phyloP scores from a whole-genome alignment of 2,113 vertebrate genomes.

The Pterocles burchelli region DNA sequence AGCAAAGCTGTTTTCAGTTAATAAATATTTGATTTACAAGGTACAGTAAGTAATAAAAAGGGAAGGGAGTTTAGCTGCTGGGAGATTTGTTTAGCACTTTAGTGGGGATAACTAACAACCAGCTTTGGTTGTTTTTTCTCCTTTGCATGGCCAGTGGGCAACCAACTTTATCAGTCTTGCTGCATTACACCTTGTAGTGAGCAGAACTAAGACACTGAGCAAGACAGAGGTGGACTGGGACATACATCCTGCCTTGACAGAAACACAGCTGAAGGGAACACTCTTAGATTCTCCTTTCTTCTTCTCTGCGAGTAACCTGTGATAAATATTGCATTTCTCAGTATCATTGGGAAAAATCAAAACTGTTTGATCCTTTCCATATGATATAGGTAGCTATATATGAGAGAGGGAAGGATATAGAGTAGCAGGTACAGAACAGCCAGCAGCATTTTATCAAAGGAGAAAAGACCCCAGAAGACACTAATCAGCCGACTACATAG shows the following conservation, averaged over 20 bases:
- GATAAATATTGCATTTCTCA: slow-evolving; percentile 83
- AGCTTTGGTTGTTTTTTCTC: slow-evolving; percentile 60
- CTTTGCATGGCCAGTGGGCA: slow-evolving; percentile 60
- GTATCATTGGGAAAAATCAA: slow-evolving; percentile 71
- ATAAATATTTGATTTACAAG: slow-evolving; percentile 83
- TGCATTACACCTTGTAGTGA: slow-evolving; percentile 24
- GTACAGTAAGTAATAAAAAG: slow-evolving; percentile 72
- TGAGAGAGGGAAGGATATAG: slow-evolving; percentile 8
- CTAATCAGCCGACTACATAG: neutral
- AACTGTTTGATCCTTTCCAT: slow-evolving; percentile 78
- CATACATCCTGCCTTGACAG: slow-evolving; percentile 34
- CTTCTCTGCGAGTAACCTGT: slow-evolving; percentile 76
- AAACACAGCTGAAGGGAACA: slow-evolving; percentile 76
- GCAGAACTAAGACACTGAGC: slow-evolving; percentile 37
- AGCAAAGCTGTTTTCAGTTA: slow-evolving; percentile 76
- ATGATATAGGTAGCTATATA: slow-evolving; percentile 70
- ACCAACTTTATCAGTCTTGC: slow-evolving; percentile 46
- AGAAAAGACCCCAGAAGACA: slow-evolving; percentile 40
- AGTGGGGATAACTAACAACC: slow-evolving; percentile 63
- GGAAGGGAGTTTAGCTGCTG: slow-evolving; percentile 72
- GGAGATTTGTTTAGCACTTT: slow-evolving; percentile 73
- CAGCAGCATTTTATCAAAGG: slow-evolving; percentile 72
- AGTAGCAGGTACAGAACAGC: slow-evolving; percentile 57
- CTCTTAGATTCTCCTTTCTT: slow-evolving; percentile 77
- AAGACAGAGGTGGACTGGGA: slow-evolving; percentile 51